phyloP scores from a whole-genome alignment of 37 sponge, comb jelly and placozoan species.

The Hormiphora californensis region DNA sequence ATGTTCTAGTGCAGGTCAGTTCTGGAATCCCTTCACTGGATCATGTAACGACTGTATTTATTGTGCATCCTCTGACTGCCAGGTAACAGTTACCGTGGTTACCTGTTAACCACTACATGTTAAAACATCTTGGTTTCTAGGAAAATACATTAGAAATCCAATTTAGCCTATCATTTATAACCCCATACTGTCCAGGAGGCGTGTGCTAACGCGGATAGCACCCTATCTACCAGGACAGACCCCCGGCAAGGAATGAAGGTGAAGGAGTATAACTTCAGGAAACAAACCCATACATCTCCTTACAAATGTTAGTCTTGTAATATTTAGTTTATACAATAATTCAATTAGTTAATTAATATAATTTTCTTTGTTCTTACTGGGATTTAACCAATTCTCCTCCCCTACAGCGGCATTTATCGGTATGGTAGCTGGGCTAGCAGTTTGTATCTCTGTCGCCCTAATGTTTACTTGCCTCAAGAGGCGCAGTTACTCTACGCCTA shows the following conservation, averaged over 20 bases:
- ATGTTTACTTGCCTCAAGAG: background rate
- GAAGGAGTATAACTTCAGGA: background rate
- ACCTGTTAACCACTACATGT: no score
- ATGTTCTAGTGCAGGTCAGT: background rate
- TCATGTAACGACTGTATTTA: constrained; percentile 1
- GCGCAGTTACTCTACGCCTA: background rate
- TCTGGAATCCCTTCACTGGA: background rate
- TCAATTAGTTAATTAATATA: background rate
- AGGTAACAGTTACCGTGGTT: no score
- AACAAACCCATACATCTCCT: background rate
- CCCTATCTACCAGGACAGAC: background rate
- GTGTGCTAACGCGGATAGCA: background rate
- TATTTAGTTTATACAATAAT: no score
- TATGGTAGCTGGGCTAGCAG: background rate
- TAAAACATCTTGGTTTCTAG: no score
- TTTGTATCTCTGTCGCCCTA: background rate
- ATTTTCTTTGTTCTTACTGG: background rate
- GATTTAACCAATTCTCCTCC: background rate
- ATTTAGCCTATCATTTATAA: no score
- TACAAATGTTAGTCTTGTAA: constrained; percentile 6
- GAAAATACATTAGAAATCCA: no score
- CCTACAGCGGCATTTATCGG: constrained; percentile 7
- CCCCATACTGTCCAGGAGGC: no score
- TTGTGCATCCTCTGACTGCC: background rate
- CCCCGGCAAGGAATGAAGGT: constrained; percentile 3